Evolutionary conservation across 2,888 invertebrate genomes (phyloP), one percentile per base, ranked within the genome.

Genomic region (Idaea aversata): DNA sequence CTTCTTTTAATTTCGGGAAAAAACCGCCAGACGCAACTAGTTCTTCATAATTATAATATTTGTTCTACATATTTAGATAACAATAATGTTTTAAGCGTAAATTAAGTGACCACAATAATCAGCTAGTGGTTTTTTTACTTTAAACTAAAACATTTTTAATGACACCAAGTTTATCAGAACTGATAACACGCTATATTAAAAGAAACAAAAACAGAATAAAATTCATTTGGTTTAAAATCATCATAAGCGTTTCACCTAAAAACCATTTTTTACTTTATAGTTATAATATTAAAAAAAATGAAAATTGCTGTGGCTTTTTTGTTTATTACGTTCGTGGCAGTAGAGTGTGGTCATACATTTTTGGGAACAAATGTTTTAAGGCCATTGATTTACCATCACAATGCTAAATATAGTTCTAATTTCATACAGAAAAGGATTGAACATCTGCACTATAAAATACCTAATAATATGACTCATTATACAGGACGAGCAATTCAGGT

Each of bases 391-490:
- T 84, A 79, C 57, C 85, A 87, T 25, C 73, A 77, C 4, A 69
- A 73, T 5, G 79, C 69, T 0, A 65, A 82, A 10, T 86, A 77
- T 61, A 67, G 72, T 7, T 70, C 86, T 0, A 76, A 76, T 57
- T 38, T 79, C 4, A 84, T 85, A 34, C 78, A 75, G 57, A 89
- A 90, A 69, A 78, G 86, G n/a, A 74, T 90, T 2, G 88, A 89
- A 68, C 82, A 84, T 60, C 16, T 85, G 1, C 78, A 79, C 66
- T 85, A 74, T 62, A 64, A 70, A 4, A 15, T 88, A 57, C 85
- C 86, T 0, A 34, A 68, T 38, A 59, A 72, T 0, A 75, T 78
- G 5, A 67, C 71, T 0, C 67, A 68, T 25, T 3, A 61, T 4
- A 10, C 10, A 13, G 77, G 77, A 25, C 77, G 77, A 5, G 64